Evolutionary conservation across 2,113 vertebrate species (phyloP), one percentile per base, ranked within the genome.

Genomic region (Seriola dumerili): DNA sequence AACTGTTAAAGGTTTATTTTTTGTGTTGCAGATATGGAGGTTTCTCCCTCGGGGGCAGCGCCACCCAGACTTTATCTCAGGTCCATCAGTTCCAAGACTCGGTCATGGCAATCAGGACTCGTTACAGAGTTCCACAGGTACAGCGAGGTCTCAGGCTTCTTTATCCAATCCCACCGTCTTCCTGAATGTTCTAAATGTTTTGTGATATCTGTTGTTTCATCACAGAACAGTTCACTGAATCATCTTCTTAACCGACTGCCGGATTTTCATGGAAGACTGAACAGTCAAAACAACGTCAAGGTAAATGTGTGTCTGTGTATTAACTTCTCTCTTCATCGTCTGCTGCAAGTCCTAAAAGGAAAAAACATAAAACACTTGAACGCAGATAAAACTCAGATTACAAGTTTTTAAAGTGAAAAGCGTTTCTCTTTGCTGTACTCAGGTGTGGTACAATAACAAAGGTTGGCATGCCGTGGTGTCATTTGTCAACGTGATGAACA

Each of bases 401-500:
- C 23, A 50, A n/a, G 29, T 3, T 42, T 44, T 46, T 23, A 29
- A 16, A 58, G 5, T 77, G 8, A 25, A 40, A 40, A 16, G 50
- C 42, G n/a, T 65, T n/a, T 71, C 9, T 70, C 0, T 17, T 61
- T 40, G 48, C 36, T 69, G 84, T 93, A 88, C 38, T 52, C 92
- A 99, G 97, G 95, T 98, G 64, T 99, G 98, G 98, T 99, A 97
- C 92, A 99, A 98, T 93, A 99, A 98, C 94, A 98, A 99, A 84
- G 98, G 97, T 36, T 97, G 97, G 96, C 97, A 98, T 0, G 93
- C 97, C 77, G 93, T 97, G 96, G 97, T 96, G 46, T 96, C 97
- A 34, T 99, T 98, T 25, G 82, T 98, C 70, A 98, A 98, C 0
- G 90, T 97, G 75, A 95, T 96, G 93, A 96, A 94, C 94, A 97